A percentile compares a stretch with the other conserved stretches of the same genome.
These are phyloP conservation scores for Cydia amplana DNA, from an alignment of 1,140 invertebrate species.

Conservation along the genomic window DNA sequence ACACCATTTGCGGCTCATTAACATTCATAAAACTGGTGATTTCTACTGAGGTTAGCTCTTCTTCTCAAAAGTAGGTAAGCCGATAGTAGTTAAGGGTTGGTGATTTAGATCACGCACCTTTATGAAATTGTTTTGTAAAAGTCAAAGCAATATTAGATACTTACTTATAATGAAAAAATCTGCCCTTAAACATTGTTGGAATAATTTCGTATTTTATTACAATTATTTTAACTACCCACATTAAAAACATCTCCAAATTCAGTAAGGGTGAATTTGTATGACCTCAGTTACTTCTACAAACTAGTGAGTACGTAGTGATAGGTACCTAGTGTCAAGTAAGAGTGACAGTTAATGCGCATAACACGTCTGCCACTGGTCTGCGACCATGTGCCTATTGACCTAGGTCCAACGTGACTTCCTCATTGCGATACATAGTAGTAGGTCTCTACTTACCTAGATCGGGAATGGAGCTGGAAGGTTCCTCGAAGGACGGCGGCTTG, in stretches of 20 bases:
- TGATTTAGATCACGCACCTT: no score
- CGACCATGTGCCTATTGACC: conserved; percentile 21
- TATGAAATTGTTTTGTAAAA: no score
- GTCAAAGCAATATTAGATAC: no score
- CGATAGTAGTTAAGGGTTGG: no score
- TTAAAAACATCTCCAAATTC: background rate
- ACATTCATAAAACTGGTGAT: no score
- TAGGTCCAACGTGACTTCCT: conserved; percentile 20
- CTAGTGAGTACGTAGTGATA: background rate
- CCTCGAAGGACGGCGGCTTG: conserved; percentile 81
- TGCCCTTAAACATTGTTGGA: no score
- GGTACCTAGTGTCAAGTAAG: conserved; percentile 4
- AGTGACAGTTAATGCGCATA: conserved; percentile 20
- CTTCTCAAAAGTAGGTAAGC: no score
- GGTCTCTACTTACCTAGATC: conserved; percentile 86
- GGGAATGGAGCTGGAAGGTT: conserved; percentile 90
- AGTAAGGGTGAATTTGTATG: background rate
- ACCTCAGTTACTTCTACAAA: background rate
- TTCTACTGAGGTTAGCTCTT: no score
- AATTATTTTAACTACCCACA: no score
- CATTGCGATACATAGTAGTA: conserved; percentile 17
- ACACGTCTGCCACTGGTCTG: background rate
- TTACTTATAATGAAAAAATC: no score
- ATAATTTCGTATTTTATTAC: no score
- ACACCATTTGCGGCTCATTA: no score